Evolutionary conservation across 2,113 vertebrate species (phyloP), one percentile per base, ranked within the genome.

Genomic region (Oryzias celebensis): DNA sequence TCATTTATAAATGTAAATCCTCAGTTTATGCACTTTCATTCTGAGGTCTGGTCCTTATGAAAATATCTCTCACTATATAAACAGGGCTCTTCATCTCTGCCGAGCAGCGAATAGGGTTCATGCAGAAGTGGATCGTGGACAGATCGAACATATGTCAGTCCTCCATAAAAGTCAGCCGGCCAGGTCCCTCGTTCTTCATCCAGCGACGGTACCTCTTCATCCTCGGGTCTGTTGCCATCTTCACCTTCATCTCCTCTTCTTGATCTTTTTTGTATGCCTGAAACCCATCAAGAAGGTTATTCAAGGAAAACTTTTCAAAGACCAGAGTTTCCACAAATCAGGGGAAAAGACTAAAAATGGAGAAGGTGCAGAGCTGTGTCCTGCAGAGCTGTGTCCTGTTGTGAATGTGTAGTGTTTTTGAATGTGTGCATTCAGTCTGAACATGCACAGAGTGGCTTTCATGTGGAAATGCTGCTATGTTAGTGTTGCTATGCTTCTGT

Each of bases 191-290:
- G 17, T 94, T 98, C 82, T 91, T 98, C 96, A 98, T 97, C 97
- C 96, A 99, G 10, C 96, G 90, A 10, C 97, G 90, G n/a, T 99
- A 99, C 42, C 96, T 90, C 85, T 99, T 99, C 97, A 96, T 98
- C 56, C 96, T 90, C 0, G 95, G 92, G 80, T 99, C 96, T 24
- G 89, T 93, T 4, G 96, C 97, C 94, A 98, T 93, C 74, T 96
- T 98, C 57, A 94, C 92, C 90, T 99, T 99, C 80, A 98, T 90
- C 78, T 98, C 96, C 73, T 98, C 96, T 69, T 98, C 96, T 80
- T 98, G 96, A 69, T 98, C 94, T 62, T 85, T 90, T 78, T 90
- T 95, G 74, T 96, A 95, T 17, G 91, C 77, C 97, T 99, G 58
- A 17, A 2, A 46, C 5, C 15, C 14, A 51, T 0, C n/a, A 15